These are phyloP conservation scores for Odocoileus hemionus DNA, from an alignment of 2,113 vertebrate species.

Conservation along the genomic window DNA sequence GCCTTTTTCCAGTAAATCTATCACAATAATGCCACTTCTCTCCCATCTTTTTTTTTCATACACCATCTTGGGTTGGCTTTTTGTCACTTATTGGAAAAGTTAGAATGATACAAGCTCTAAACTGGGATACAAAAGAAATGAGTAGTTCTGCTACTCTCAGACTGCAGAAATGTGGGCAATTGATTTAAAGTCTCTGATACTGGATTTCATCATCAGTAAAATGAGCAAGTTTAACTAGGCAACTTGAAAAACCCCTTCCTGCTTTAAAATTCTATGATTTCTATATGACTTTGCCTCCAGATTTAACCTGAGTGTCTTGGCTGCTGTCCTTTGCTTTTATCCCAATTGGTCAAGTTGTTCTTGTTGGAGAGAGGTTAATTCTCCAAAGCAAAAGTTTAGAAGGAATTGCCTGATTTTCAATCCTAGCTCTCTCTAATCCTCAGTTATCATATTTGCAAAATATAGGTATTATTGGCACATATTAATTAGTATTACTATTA, in stretches of 20 bases:
- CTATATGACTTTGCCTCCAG: background rate
- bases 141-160: background rate
- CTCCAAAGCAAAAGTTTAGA: background rate
- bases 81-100: background rate
- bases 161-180: background rate
- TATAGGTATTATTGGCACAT: background rate
- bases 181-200: background rate
- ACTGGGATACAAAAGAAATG: background rate
- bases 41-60: background rate
- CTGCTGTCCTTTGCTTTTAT: background rate
- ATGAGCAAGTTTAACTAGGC: background rate
- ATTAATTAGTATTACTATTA: background rate
- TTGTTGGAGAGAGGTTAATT: background rate
- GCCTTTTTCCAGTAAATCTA: background rate
- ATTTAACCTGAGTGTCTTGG: background rate
- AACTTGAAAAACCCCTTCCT: background rate
- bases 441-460: background rate
- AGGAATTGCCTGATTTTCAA: background rate
- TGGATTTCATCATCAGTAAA: constrained; percentile 27
- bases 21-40: background rate
- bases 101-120: background rate
- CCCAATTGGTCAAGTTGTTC: background rate
- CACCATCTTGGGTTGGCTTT: background rate
- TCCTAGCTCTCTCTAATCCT: background rate
- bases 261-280: background rate